Evolutionary conservation across 2,888 invertebrate genomes (phyloP).

Genomic region (Ochropacha duplaris): DNA sequence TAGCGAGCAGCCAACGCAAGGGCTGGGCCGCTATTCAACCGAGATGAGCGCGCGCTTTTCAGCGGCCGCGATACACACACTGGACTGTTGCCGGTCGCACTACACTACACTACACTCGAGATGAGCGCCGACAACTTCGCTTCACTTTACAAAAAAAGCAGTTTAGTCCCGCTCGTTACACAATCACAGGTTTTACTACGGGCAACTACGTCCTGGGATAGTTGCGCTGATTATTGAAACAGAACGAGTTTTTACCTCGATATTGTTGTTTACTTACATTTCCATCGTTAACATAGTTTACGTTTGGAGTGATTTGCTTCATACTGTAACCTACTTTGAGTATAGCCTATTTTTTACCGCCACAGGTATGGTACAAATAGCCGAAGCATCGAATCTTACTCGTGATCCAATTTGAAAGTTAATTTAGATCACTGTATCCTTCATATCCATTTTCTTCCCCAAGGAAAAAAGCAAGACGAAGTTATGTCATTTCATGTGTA

Average conservation of each 20-base stretch:
- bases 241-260: neutral
- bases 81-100: conserved; percentile 50
- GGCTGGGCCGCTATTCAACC: conserved; percentile 71
- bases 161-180: conserved; percentile 45
- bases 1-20: conserved; percentile 58
- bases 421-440: too few species aligned
- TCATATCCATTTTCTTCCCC: neutral
- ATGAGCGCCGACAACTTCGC: conserved; percentile 47
- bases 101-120: conserved; percentile 33
- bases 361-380: neutral
- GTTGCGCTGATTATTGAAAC: conserved; percentile 21
- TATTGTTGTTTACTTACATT: neutral
- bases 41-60: conserved; percentile 52
- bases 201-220: conserved; percentile 15
- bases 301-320: neutral
- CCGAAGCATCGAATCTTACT: too few species aligned
- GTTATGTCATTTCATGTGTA: conserved; percentile 2
- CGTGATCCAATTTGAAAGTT: too few species aligned
- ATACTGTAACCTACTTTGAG: neutral
- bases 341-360: neutral
- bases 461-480: neutral
- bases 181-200: conserved; percentile 31
- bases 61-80: conserved; percentile 39
- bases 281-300: neutral
- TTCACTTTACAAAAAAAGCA: conserved; percentile 41